Evolutionary conservation across 2,113 vertebrate genomes (phyloP).

Genomic region (Lipophrys pholis): DNA sequence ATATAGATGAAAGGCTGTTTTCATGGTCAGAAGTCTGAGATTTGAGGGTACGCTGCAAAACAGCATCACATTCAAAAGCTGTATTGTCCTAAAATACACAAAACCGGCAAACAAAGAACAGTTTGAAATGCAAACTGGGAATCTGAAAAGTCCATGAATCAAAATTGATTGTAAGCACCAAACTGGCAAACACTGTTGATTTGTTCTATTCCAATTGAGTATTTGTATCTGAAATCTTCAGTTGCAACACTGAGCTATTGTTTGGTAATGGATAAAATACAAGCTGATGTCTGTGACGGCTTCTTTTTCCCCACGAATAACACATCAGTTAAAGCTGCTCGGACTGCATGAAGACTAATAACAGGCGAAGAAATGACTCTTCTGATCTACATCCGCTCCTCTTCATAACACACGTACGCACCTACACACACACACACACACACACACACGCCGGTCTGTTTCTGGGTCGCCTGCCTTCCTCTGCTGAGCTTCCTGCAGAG

Average conservation of each 20-base stretch:
- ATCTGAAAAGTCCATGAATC: constrained; percentile 11
- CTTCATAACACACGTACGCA: constrained; percentile 15
- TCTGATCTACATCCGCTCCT: constrained; percentile 31
- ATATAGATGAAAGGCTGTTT: neutral
- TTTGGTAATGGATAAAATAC: neutral
- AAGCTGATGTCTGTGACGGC: neutral
- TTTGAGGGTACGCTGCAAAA: neutral
- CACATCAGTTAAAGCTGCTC: neutral
- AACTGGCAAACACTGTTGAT: neutral
- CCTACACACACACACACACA: neutral
- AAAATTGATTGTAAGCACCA: neutral
- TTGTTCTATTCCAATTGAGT: neutral
- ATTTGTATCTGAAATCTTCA: neutral
- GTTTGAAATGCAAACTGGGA: neutral
- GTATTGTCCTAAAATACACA: neutral
- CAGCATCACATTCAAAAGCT: neutral
- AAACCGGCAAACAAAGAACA: neutral
- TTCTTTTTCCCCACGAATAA: neutral
- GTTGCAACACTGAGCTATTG: neutral
- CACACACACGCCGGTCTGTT: constrained; percentile 36
- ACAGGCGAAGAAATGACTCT: constrained; percentile 7
- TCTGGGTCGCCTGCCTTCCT: constrained; percentile 62
- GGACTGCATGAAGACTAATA: constrained; percentile 31
- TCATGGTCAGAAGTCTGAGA: neutral
- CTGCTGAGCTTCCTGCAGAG: constrained; percentile 60